Conservation (phyloP, 1,140 invertebrate species). For the Oscheius sp. region DNA sequence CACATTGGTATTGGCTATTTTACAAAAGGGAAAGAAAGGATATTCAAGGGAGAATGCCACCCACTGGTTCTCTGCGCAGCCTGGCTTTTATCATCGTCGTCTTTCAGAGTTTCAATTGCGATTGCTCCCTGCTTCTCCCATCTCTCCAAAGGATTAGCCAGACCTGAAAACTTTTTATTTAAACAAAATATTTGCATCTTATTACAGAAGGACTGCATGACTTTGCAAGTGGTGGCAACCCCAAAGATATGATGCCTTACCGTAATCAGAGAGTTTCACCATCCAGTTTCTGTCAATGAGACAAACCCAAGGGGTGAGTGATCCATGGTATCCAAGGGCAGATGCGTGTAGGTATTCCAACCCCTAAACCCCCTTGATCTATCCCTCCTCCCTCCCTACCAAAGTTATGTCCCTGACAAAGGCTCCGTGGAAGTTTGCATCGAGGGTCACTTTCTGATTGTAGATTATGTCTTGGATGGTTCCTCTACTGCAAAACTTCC, state of each 20-base stretch:
- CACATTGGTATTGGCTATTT: background rate
- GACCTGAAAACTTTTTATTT: background rate
- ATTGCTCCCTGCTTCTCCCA: conserved; percentile 56
- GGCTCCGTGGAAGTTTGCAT: conserved; percentile 58
- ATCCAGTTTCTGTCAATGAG: conserved; percentile 56
- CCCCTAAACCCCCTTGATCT: conserved; percentile 11
- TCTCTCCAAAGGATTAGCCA: conserved; percentile 53
- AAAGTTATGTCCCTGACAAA: conserved; percentile 59
- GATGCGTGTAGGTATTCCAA: conserved; percentile 44
- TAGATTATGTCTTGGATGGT: conserved; percentile 60
- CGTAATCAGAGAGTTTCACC: conserved; percentile 58
- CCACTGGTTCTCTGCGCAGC: conserved; percentile 49
- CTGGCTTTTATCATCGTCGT: conserved; percentile 54
- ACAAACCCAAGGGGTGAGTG: conserved; percentile 54
- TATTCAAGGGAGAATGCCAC: background rate
- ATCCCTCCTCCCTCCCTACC: conserved; percentile 25
- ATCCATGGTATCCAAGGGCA: conserved; percentile 58
- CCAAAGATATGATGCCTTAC: conserved; percentile 32
- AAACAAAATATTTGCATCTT: too few relatives aligned
- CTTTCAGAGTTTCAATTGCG: conserved; percentile 29
- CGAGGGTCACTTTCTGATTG: conserved; percentile 54
- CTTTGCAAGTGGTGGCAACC: background rate
- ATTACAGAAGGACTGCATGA: too few relatives aligned
- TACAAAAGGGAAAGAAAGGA: too few relatives aligned
- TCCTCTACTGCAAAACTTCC: conserved; percentile 60